phyloP scores from a whole-genome alignment of 2,797 vertebrate genomes.

The Phyllotis vaccarum region DNA sequence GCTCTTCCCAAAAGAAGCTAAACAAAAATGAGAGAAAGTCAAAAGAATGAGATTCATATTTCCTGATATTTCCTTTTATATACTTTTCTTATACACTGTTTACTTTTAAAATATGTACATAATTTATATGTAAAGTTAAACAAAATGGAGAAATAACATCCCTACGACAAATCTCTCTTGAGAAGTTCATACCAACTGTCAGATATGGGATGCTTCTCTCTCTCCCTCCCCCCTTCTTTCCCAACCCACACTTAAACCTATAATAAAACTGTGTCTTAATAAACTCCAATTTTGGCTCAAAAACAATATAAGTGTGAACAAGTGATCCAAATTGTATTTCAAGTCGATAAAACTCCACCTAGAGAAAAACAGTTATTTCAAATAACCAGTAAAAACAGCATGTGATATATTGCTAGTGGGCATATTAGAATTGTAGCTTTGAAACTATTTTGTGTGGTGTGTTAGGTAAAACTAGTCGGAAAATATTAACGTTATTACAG shows the following conservation, averaged over 20 bases:
- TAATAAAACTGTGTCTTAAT: background rate
- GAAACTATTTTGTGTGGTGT: background rate
- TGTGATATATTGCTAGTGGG: background rate
- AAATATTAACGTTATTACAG: background rate
- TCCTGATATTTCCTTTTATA: background rate
- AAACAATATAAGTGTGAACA: background rate
- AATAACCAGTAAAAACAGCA: background rate
- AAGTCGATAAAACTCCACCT: slow-evolving; percentile 17
- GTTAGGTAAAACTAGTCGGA: background rate
- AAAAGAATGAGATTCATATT: background rate
- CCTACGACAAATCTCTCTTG: background rate
- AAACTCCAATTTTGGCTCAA: background rate
- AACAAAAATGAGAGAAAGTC: background rate
- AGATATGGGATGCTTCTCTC: background rate
- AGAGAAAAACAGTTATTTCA: background rate
- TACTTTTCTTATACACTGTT: background rate
- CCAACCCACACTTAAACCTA: background rate
- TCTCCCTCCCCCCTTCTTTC: background rate
- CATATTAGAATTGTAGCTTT: background rate
- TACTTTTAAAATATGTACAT: background rate
- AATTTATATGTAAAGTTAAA: background rate
- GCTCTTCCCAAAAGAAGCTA: background rate
- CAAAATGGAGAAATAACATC: background rate
- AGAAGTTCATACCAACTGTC: background rate
- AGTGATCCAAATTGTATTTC: background rate